Evolutionary conservation across 1,140 invertebrate species (phyloP), one percentile per base, ranked within the genome.

Genomic region (Phymastichus coffea): DNA sequence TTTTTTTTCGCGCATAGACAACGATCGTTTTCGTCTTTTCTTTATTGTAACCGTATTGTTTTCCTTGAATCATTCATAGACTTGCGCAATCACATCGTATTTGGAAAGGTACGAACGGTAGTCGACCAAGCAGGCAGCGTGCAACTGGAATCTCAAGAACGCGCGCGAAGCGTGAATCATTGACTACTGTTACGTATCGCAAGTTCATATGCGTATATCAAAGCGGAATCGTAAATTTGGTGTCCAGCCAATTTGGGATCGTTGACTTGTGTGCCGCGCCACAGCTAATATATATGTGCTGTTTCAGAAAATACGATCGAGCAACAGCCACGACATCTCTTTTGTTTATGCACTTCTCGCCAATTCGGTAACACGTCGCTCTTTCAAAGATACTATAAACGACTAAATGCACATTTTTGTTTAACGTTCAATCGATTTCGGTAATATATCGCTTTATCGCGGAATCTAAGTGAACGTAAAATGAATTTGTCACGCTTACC

Each of bases 131-230:
- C n/a, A n/a, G n/a, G 14, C 26, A 35, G 57, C 41, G 19, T 28
- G 22, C 8, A 12, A 33, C 48, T 46, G 23, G 51, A 54, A 61
- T 54, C 22, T 47, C 58, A 61, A 54, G 58, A 59, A 46, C 44
- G 58, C 51, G n/a, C n/a, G n/a, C n/a, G n/a, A n/a, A n/a, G n/a
- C n/a, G 58, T 61, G 58, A 61, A 61, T 61, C 58, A 61, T 33
- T 48, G 30, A 38, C 58, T 10, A 12, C 25, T 49, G 25, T 40
- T 22, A 54, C n/a, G 40, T 60, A 47, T 53, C 49, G 33, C 49
- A 40, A 53, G 41, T 30, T 53, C 38, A 40, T 15, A 30, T 14
- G 26, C 40, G 41, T 47, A 53, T 60, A n/a, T n/a, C n/a, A n/a
- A n/a, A n/a, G n/a, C n/a, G n/a, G n/a, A n/a, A n/a, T 43, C 17